Conservation (phyloP, 2,113 vertebrate species). For the Urocolius indicus region DNA sequence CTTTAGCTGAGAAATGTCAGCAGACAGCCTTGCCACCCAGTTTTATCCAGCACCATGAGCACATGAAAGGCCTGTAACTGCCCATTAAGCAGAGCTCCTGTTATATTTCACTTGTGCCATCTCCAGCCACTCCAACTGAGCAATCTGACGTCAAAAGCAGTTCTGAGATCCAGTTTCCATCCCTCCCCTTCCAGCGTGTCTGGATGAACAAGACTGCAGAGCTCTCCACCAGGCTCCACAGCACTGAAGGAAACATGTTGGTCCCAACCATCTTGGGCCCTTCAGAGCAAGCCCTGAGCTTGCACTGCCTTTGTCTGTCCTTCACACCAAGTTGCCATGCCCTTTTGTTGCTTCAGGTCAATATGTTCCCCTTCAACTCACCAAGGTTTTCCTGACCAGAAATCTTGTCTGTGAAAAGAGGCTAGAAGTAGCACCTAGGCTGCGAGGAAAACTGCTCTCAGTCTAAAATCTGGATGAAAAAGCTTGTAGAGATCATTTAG, state of each 20-base stretch:
- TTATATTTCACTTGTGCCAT: background rate
- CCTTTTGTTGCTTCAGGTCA: background rate
- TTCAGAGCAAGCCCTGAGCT: background rate
- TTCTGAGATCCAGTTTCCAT: background rate
- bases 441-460: background rate
- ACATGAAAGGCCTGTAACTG: accelerated
- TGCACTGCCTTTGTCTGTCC: background rate
- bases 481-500: background rate
- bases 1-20: background rate
- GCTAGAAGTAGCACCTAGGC: background rate
- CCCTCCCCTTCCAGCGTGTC: background rate
- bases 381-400: background rate
- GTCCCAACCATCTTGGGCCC: background rate
- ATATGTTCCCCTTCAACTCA: background rate
- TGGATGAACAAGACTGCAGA: background rate
- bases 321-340: background rate
- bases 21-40: background rate
- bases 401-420: background rate
- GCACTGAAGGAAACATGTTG: accelerated
- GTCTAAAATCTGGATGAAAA: background rate
- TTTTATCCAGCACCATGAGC: background rate
- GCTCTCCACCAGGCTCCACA: background rate
- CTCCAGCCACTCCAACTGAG: background rate
- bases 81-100: background rate
- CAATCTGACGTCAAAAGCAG: background rate